Evolutionary conservation across 2,113 vertebrate genomes (phyloP), one percentile per base, ranked within the genome.

Genomic region (Scopus umbretta): DNA sequence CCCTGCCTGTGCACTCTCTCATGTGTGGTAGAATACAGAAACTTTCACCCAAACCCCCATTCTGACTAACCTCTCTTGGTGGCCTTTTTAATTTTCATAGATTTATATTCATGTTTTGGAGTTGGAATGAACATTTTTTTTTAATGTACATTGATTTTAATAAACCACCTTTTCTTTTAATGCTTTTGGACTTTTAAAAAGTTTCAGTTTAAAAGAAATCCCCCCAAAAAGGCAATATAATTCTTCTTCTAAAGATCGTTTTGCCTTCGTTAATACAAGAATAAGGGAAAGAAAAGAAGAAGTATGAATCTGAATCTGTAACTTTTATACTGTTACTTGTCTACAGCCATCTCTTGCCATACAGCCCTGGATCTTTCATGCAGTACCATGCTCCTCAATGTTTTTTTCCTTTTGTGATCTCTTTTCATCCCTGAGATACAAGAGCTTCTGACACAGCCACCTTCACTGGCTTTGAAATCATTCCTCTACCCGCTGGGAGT

Each of bases 171-270:
- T 20, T 42, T 70, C 38, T 34, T 9, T 6, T 10, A 53, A 56
- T 55, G 14, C 4, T 32, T 86, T 86, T 56, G 10, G 22, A 68
- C 8, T 68, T 56, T 15, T 25, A 47, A 43, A 66, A 34, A 14
- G 3, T 29, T 90, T 85, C 7, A 36, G 6, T 6, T 66, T 66
- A 27, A 70, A 85, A 71, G 3, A 85, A 89, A 78, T 32, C 13
- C 16, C 45, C 14, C 7, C 16, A 76, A 66, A 30, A 6, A 66
- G 10, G 10, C 22, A 38, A n/a, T 30, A 42, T 16, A 0, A 0
- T 55, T 53, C 1, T 74, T 89, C 71, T 58, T 40, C 16, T 71
- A 38, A 49, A 43, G 19, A 9, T 13, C 0, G 3, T 43, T 80
- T 73, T 74, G 6, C 27, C 34, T 76, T 81, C 30, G 30, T 85